Percentiles rank a stretch among this genome's conserved stretches.
Evolutionary conservation across 2,113 vertebrate species (phyloP).

Genomic region (Furnarius figulus): DNA sequence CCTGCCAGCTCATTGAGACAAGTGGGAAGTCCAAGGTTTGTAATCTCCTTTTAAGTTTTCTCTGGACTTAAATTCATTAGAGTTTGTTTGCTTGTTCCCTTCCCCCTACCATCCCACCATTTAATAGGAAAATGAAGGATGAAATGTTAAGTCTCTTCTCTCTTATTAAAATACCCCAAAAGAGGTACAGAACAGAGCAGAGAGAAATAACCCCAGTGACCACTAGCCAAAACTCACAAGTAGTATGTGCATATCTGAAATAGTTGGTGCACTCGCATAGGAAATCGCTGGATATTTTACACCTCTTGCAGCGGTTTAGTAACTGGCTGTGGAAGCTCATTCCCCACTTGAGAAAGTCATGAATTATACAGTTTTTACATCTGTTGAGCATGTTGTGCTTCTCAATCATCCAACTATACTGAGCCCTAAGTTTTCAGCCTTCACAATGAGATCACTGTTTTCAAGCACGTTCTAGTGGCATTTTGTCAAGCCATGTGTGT

Average conservation of each 20-base stretch:
- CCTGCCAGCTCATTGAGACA: conserved; percentile 3
- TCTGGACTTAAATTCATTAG: not conserved
- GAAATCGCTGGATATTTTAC: conserved; percentile 86
- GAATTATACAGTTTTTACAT: conserved; percentile 77
- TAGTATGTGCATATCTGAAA: conserved; percentile 81
- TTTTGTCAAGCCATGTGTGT: conserved; percentile 72
- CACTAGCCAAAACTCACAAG: conserved; percentile 60
- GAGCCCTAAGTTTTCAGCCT: conserved; percentile 59
- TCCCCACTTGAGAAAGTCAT: conserved; percentile 75
- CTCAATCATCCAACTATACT: conserved; percentile 75
- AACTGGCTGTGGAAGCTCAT: conserved; percentile 77
- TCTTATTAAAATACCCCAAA: conserved; percentile 22
- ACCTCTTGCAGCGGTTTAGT: conserved; percentile 86
- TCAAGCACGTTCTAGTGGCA: conserved; percentile 67
- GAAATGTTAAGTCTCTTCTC: not conserved
- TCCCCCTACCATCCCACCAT: not conserved
- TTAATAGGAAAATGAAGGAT: not conserved
- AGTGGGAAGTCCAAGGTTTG: conserved; percentile 24
- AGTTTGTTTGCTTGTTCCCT: conserved; percentile 8
- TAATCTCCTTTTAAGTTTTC: conserved; percentile 19
- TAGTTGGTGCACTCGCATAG: conserved; percentile 82
- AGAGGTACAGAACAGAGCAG: not conserved
- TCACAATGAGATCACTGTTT: conserved; percentile 81
- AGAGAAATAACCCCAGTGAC: conserved; percentile 44
- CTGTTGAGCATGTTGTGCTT: conserved; percentile 80